Evolutionary conservation across 2,113 vertebrate genomes (phyloP).

Genomic region (Cyprinodon variegatus): DNA sequence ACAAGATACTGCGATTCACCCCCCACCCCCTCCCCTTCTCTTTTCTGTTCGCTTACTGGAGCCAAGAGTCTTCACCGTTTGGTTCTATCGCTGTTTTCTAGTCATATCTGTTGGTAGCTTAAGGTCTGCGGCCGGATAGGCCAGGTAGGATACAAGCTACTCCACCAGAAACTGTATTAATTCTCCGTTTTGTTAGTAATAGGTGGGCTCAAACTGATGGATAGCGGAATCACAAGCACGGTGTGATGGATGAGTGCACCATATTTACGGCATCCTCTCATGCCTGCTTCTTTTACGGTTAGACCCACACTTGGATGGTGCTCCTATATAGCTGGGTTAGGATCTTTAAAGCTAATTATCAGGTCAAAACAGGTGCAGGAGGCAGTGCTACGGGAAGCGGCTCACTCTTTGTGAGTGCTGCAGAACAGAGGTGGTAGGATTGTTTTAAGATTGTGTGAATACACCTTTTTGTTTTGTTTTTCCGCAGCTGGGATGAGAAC

Average conservation of each 20-base stretch:
- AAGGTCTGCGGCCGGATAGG: conserved; percentile 38
- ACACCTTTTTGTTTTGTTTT: conserved; percentile 18
- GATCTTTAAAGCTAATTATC: conserved; percentile 19
- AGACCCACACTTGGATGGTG: neutral
- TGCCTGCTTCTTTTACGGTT: conserved; percentile 41
- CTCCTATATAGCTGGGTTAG: neutral
- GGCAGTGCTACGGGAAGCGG: conserved; percentile 12
- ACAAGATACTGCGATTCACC: conserved; percentile 25
- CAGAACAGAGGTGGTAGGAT: neutral
- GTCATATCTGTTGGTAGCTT: conserved; percentile 58
- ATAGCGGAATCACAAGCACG: conserved; percentile 15
- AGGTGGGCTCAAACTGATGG: conserved; percentile 11
- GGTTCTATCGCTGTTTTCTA: conserved; percentile 38
- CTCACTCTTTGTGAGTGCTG: conserved; percentile 32
- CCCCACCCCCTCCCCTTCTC: conserved; percentile 6
- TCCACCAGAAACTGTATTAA: conserved; percentile 11
- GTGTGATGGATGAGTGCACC: conserved; percentile 77
- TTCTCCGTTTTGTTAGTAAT: neutral
- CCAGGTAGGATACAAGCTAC: conserved; percentile 29
- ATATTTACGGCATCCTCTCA: conserved; percentile 52
- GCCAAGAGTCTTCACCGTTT: conserved; percentile 44
- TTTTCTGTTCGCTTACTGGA: conserved; percentile 35
- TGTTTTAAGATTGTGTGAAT: conserved; percentile 39
- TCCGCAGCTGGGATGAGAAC: conserved; percentile 70
- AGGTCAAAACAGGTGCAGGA: conserved; percentile 53